Conservation (phyloP, 1,140 invertebrate genomes). For the Radopholus similis region DNA sequence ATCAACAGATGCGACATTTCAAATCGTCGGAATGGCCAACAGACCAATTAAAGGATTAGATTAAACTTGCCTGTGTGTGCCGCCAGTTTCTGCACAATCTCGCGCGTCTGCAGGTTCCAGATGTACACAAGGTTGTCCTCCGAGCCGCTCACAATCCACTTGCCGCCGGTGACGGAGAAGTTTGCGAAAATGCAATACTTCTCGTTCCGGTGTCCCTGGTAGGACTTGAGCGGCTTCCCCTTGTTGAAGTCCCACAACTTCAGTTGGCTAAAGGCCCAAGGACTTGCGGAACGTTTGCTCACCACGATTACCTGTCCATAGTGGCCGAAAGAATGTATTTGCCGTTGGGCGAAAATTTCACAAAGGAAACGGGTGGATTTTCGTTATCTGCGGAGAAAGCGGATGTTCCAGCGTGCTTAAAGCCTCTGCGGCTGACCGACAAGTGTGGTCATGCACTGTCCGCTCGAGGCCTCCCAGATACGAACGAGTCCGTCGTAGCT, state of each 20-base stretch:
- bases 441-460: constrained; percentile 95
- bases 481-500: constrained; percentile 99
- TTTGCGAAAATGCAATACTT: constrained; percentile 99
- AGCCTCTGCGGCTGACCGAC: constrained; percentile 67
- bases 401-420: neutral
- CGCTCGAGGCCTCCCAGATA: constrained; percentile 98
- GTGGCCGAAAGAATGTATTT: constrained; percentile 98
- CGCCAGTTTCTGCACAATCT: constrained; percentile 93
- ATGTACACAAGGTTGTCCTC: constrained; percentile 99
- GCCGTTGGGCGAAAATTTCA: constrained; percentile 99
- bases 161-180: constrained; percentile 98
- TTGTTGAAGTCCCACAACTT: constrained; percentile 99
- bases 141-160: constrained; percentile 99
- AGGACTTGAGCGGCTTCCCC: constrained; percentile 86
- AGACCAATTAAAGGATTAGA: neutral
- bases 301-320: constrained; percentile 73
- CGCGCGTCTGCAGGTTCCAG: constrained; percentile 99
- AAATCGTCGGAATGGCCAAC: neutral
- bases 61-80: constrained; percentile 94
- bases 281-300: constrained; percentile 18
- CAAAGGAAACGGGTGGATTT: constrained; percentile 98
- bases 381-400: constrained; percentile 70
- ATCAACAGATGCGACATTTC: constrained; percentile 42
- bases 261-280: constrained; percentile 68
- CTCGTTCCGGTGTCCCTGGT: constrained; percentile 95